Evolutionary conservation across 2,888 invertebrate species (phyloP).

Genomic region (Crematogaster levior): DNA sequence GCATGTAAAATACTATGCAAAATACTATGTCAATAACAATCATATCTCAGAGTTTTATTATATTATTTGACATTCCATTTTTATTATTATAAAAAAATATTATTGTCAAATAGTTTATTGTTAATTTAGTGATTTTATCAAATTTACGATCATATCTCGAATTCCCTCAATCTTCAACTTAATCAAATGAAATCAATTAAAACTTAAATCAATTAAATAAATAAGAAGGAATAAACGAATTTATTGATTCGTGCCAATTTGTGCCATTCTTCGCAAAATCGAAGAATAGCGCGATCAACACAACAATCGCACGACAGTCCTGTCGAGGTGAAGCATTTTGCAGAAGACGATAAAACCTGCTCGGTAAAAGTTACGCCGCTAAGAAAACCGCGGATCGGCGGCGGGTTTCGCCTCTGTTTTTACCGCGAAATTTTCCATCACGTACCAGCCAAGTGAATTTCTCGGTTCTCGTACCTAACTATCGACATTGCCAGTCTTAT

Average conservation of each 20-base stretch:
- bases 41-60: no score
- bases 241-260: no score
- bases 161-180: not conserved
- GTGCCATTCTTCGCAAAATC: conserved; percentile 17
- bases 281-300: not conserved
- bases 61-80: not conserved
- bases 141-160: not conserved
- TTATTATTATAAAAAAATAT: no score
- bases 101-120: not conserved
- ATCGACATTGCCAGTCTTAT: conserved; percentile 58
- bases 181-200: not conserved
- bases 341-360: conserved; percentile 34
- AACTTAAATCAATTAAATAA: not conserved
- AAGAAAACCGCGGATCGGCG: conserved; percentile 32
- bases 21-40: not conserved
- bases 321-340: conserved; percentile 6
- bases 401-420: conserved; percentile 63
- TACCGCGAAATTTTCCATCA: conserved; percentile 79
- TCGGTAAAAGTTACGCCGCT: conserved; percentile 24
- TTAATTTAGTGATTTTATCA: not conserved
- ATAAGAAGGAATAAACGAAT: not conserved
- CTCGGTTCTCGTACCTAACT: conserved; percentile 70
- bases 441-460: conserved; percentile 77
- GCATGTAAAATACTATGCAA: not conserved
- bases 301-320: not conserved